These are phyloP conservation scores for Tholera decimalis DNA, from an alignment of 2,888 invertebrate genomes.

Conservation along the genomic window DNA sequence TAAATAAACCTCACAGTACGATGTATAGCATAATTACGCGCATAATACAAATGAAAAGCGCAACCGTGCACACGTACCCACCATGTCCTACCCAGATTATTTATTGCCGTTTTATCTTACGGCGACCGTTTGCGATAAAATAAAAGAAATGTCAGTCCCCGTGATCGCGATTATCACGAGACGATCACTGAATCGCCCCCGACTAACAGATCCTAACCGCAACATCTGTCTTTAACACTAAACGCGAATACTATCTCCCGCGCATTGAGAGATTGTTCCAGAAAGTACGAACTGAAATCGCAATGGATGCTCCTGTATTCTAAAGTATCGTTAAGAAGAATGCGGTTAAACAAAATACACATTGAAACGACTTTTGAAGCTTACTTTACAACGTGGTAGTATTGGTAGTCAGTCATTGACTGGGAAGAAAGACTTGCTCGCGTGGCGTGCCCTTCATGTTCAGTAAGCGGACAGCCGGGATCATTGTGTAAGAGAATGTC, in stretches of 20 bases:
- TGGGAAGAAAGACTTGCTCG: slow-evolving; percentile 80
- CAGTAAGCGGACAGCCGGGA: slow-evolving; percentile 80
- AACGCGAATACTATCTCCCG: slow-evolving; percentile 63
- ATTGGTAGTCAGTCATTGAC: slow-evolving; percentile 86
- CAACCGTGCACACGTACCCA: slow-evolving; percentile 84
- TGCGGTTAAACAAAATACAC: slow-evolving; percentile 81
- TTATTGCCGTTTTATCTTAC: slow-evolving; percentile 89
- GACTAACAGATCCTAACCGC: slow-evolving; percentile 69
- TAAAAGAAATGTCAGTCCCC: slow-evolving; percentile 88
- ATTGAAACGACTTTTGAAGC: slow-evolving; percentile 82
- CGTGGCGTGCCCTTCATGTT: slow-evolving; percentile 80
- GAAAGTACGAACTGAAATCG: slow-evolving; percentile 38
- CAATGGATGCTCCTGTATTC: slow-evolving; percentile 62
- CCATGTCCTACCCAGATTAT: slow-evolving; percentile 85
- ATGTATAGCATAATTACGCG: slow-evolving; percentile 85
- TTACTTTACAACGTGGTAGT: slow-evolving; percentile 80
- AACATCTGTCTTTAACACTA: slow-evolving; percentile 42
- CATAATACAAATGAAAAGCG: slow-evolving; percentile 87
- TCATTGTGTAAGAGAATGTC: slow-evolving; percentile 86
- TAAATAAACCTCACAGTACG: slow-evolving; percentile 79
- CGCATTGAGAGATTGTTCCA: slow-evolving; percentile 2
- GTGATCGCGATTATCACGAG: slow-evolving; percentile 89
- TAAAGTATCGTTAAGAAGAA: slow-evolving; percentile 52
- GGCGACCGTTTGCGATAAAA: slow-evolving; percentile 87
- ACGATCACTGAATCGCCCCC: slow-evolving; percentile 85